Base-by-base conservation (phyloP, 2,113 vertebrate species). In the Clupea harengus region DNA sequence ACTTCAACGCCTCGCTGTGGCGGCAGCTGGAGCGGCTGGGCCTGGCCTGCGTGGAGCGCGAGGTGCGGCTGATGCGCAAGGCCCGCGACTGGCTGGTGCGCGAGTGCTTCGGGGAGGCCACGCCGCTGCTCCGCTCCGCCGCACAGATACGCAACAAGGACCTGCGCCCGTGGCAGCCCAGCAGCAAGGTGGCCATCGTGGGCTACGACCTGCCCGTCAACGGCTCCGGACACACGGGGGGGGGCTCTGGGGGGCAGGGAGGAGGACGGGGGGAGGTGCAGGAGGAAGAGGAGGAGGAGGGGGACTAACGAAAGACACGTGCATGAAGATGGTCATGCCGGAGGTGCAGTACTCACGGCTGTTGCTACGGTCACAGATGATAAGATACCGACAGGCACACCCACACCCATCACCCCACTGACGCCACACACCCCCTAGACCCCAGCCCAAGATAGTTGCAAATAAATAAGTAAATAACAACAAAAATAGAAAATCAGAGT, bases 1-100 rank as follows among this genome's bases (percentile, higher is more conserved):
- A 97, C 91, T 97, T 97, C 91, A 97, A 97, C 0, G 94, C 95
- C 85, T 95, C 95, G 0, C 90, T 97, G 88, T 97, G 96, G 96
- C 92, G 92, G 81, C 94, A 93, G 84, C 89, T 97, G 86, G 90
- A 90, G 0, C 90, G 88, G 0, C 85, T 95, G 8, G 96, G 96
- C 28, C 92, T 78, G 0, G 92, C 88, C 0, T 97, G 95, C 45
- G 95, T 97, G 80, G 93, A 92, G 0, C 92, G 91, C 75, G 96
- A 97, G 89, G 94, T 96, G 50, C 93, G 89, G 0, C 91, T 95
- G 39, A 91, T 97, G 22, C 94, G 90, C 0, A 90, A n/a, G 9
- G 95, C 95, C 28, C 93, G 95, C 7, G 95, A 96, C 85, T 92
- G 92, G 75, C 88, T 97, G 49, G 89, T 96, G 85, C 93, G 88